These are phyloP conservation scores for Drosophila aff. DNA, from an alignment of 1,140 invertebrate genomes.

Conservation along the genomic window DNA sequence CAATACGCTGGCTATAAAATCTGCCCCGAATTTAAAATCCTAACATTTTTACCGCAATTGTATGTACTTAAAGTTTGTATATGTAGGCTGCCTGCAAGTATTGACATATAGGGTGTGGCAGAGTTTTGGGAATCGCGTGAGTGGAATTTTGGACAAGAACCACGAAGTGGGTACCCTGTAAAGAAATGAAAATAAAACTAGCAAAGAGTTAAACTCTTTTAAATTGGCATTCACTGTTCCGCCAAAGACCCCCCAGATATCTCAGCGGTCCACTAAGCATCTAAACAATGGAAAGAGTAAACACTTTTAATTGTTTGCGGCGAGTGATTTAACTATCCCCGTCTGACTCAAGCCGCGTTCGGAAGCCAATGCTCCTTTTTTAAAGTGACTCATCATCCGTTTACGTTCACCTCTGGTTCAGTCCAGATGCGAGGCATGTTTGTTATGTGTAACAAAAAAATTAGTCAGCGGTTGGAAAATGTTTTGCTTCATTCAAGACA, in stretches of 20 bases:
- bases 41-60: not conserved
- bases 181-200: not conserved
- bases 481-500: slow-evolving; percentile 3
- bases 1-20: not conserved
- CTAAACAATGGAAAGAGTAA: slow-evolving; percentile 20
- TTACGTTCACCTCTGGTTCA: not conserved
- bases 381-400: slow-evolving; percentile 28
- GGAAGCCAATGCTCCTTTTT: slow-evolving; percentile 17
- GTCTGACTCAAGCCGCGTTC: slow-evolving; percentile 24
- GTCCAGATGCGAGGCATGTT: not conserved
- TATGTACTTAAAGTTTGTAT: slow-evolving; percentile 5
- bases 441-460: slow-evolving; percentile 39
- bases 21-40: not conserved
- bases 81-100: slow-evolving; percentile 1
- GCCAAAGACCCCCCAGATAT: slow-evolving; percentile 14
- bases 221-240: slow-evolving; percentile 9
- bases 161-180: not conserved
- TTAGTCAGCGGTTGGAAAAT: slow-evolving; percentile 46
- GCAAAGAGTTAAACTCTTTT: not conserved
- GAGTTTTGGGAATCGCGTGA: slow-evolving; percentile 13
- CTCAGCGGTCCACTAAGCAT: slow-evolving; percentile 9
- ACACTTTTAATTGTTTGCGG: slow-evolving; percentile 45
- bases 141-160: slow-evolving; percentile 7
- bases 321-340: slow-evolving; percentile 46
- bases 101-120: slow-evolving; percentile 39